Conservation (phyloP, 2,888 invertebrate genomes). For the Phortica okadai region DNA sequence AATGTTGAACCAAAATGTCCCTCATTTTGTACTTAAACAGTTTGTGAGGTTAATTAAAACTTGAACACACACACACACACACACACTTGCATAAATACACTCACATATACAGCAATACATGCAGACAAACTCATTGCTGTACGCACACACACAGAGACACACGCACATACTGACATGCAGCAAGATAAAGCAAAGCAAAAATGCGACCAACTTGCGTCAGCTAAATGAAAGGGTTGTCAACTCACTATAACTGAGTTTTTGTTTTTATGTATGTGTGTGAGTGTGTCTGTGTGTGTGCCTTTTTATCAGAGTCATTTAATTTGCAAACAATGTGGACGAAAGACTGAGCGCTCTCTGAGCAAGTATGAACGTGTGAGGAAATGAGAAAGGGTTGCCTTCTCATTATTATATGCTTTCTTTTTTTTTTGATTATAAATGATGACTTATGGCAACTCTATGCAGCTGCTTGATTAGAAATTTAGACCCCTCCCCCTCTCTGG, state of each 20-base stretch:
- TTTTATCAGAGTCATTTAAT: conserved; percentile 10
- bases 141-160: too few species aligned
- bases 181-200: too few species aligned
- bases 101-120: too few species aligned
- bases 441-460: not conserved
- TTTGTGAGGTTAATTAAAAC: conserved; percentile 23
- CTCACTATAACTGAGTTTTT: not conserved
- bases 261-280: not conserved
- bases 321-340: not conserved
- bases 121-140: too few species aligned
- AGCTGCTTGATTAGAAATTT: too few species aligned
- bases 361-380: not conserved
- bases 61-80: not conserved
- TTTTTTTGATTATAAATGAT: not conserved
- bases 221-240: not conserved
- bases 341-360: not conserved
- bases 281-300: not conserved
- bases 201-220: too few species aligned
- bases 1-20: too few species aligned
- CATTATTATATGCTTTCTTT: not conserved
- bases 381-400: not conserved
- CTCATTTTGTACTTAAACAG: too few species aligned
- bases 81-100: too few species aligned
- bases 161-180: too few species aligned
- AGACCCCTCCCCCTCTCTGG: too few species aligned